A percentile compares a stretch with the other conserved stretches of the same genome.
Evolutionary conservation across 2,113 vertebrate genomes (phyloP).

Genomic region (Pachypanchax playfairii): DNA sequence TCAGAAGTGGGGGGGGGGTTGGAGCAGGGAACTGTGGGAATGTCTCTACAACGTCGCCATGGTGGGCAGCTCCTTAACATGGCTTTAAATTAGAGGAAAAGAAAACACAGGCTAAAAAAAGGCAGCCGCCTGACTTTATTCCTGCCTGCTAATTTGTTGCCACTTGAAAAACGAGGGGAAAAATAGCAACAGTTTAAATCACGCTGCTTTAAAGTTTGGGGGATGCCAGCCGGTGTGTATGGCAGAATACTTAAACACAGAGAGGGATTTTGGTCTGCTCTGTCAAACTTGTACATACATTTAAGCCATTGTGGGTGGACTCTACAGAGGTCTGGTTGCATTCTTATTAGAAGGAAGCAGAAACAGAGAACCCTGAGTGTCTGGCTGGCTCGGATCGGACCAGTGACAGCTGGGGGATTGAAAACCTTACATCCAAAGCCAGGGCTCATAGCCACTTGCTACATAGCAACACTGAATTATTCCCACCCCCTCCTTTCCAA

Average conservation of each 20-base stretch:
- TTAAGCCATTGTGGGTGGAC: slow-evolving; percentile 60
- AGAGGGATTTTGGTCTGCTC: slow-evolving; percentile 63
- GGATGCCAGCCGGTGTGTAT: slow-evolving; percentile 54
- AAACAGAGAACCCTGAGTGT: slow-evolving; percentile 60
- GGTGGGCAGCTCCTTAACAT: slow-evolving; percentile 70
- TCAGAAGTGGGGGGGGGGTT: slow-evolving; percentile 48
- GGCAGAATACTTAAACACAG: slow-evolving; percentile 66
- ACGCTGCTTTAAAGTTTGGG: slow-evolving; percentile 53
- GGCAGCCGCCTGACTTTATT: slow-evolving; percentile 62
- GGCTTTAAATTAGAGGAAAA: slow-evolving; percentile 78
- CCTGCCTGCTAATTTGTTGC: slow-evolving; percentile 77
- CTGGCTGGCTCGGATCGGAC: slow-evolving; percentile 69
- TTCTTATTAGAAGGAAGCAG: slow-evolving; percentile 70
- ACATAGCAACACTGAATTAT: slow-evolving; percentile 59
- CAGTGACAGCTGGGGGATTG: slow-evolving; percentile 75
- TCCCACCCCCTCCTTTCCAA: slow-evolving; percentile 55
- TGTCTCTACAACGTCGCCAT: slow-evolving; percentile 63
- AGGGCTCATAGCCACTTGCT: slow-evolving; percentile 73
- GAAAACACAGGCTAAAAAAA: slow-evolving; percentile 76
- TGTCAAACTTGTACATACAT: slow-evolving; percentile 61
- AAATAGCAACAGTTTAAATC: slow-evolving; percentile 71
- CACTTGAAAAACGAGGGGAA: slow-evolving; percentile 69
- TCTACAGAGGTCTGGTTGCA: slow-evolving; percentile 56
- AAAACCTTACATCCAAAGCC: slow-evolving; percentile 73
- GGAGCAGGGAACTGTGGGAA: slow-evolving; percentile 68